Percentiles rank a stretch among this genome's conserved stretches.
Conservation (phyloP, 1,140 invertebrate species). For the Macrosteles quadrilineatus region DNA sequence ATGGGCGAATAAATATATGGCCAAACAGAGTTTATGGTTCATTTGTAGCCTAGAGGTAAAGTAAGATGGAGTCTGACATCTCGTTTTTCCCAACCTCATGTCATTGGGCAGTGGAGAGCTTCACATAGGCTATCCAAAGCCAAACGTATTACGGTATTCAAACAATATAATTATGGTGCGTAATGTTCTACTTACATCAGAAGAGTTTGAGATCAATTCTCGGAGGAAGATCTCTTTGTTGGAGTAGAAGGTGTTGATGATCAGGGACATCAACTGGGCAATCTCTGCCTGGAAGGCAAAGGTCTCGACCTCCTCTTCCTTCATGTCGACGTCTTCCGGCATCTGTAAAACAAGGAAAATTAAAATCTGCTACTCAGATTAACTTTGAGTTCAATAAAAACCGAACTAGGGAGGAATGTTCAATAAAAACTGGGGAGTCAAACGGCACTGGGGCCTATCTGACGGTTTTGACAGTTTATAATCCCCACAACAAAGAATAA, state of each 20-base stretch:
- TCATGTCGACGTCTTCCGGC: slow-evolving; percentile 61
- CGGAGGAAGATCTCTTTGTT: slow-evolving; percentile 99
- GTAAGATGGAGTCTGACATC: too few relatives aligned
- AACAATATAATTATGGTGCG: too few relatives aligned
- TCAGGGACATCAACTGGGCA: slow-evolving; percentile 84
- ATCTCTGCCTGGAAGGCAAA: slow-evolving; percentile 84
- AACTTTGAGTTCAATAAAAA: background rate
- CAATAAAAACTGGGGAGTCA: background rate
- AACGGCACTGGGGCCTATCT: too few relatives aligned
- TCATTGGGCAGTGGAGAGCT: too few relatives aligned
- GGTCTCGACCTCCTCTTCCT: slow-evolving; percentile 64
- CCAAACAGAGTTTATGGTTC: too few relatives aligned
- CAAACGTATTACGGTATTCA: too few relatives aligned
- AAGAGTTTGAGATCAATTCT: slow-evolving; percentile 90
- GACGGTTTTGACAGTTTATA: too few relatives aligned
- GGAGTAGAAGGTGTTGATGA: slow-evolving; percentile 99
- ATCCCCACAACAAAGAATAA: background rate
- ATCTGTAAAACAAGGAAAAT: slow-evolving; percentile 39
- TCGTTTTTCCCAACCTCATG: too few relatives aligned
- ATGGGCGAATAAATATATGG: too few relatives aligned
- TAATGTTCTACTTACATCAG: slow-evolving; percentile 66
- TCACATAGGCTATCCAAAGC: too few relatives aligned
- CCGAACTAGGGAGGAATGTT: background rate
- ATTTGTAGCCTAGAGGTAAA: too few relatives aligned
- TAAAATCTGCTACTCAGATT: background rate